A percentile compares a stretch with the other conserved stretches of the same genome.
phyloP scores from a whole-genome alignment of 2,113 vertebrate genomes.

The Apaloderma vittatum region DNA sequence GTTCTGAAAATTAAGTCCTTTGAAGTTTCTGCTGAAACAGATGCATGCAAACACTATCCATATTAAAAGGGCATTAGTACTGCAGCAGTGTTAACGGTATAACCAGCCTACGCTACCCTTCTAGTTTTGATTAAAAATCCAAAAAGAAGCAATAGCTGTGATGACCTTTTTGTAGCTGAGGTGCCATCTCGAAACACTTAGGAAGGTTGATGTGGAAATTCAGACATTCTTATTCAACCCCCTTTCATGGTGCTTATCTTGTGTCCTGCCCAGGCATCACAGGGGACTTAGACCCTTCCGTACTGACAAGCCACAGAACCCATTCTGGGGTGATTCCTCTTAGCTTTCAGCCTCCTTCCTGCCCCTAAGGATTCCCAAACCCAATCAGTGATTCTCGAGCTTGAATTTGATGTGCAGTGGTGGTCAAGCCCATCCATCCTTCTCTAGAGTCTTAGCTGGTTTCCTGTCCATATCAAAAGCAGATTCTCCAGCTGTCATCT shows the following conservation, averaged over 20 bases:
- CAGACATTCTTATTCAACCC: not conserved
- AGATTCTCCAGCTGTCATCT: accelerated
- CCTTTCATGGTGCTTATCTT: not conserved
- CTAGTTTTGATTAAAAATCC: not conserved
- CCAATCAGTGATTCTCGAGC: not conserved
- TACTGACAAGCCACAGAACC: not conserved
- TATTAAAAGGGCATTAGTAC: not conserved
- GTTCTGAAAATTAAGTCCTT: not conserved
- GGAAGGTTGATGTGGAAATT: not conserved
- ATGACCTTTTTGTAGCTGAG: not conserved
- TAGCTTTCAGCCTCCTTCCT: not conserved
- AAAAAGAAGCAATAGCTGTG: not conserved
- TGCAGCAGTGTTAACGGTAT: not conserved
- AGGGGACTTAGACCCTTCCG: not conserved
- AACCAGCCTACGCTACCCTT: not conserved
- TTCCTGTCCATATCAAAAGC: not conserved
- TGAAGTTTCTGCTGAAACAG: not conserved
- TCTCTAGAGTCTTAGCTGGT: not conserved
- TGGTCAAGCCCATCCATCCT: not conserved
- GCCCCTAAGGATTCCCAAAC: not conserved
- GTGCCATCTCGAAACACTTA: not conserved
- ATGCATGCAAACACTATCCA: not conserved
- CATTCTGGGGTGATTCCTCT: not conserved
- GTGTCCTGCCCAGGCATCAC: not conserved
- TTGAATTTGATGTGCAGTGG: not conserved